A percentile compares a stretch with the other conserved stretches of the same genome.
Conservation (phyloP, 37 sponge, comb jelly and placozoan species). For the Ianthella basta region DNA sequence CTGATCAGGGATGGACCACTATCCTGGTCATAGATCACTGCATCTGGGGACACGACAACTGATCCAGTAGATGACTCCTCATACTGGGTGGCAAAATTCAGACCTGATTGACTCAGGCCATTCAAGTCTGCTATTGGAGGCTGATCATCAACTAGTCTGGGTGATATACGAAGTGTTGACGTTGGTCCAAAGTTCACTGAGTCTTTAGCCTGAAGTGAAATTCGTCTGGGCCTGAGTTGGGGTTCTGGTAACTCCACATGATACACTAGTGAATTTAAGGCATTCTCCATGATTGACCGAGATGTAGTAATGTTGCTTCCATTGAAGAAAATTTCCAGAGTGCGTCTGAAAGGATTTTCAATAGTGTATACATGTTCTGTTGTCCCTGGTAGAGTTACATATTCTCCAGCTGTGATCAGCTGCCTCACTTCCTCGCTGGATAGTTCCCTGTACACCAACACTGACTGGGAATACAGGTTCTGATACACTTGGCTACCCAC, state of each 20-base stretch:
- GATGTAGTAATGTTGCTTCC: constrained; percentile 34
- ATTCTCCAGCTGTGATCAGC: constrained; percentile 15
- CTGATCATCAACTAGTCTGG: constrained; percentile 55
- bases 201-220: constrained; percentile 55
- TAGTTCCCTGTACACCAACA: background rate
- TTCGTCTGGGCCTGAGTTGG: constrained; percentile 45
- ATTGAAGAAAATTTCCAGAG: constrained; percentile 48
- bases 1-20: constrained; percentile 46
- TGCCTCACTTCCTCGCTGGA: background rate
- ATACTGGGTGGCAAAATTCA: constrained; percentile 45
- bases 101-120: constrained; percentile 42
- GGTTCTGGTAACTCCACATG: constrained; percentile 58
- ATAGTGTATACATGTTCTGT: background rate
- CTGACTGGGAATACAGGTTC: constrained; percentile 8
- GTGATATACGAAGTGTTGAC: constrained; percentile 24
- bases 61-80: constrained; percentile 46
- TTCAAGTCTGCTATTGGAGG: constrained; percentile 67
- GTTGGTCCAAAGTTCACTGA: constrained; percentile 18
- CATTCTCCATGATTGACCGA: constrained; percentile 28
- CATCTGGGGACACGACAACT: constrained; percentile 34
- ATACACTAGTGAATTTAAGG: constrained; percentile 39
- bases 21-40: constrained; percentile 73
- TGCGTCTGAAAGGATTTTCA: constrained; percentile 33
- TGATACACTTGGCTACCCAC: background rate
- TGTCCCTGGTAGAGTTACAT: background rate